These are phyloP conservation scores for Dromiciops gliroides DNA, from an alignment of 2,113 vertebrate species.

Conservation along the genomic window DNA sequence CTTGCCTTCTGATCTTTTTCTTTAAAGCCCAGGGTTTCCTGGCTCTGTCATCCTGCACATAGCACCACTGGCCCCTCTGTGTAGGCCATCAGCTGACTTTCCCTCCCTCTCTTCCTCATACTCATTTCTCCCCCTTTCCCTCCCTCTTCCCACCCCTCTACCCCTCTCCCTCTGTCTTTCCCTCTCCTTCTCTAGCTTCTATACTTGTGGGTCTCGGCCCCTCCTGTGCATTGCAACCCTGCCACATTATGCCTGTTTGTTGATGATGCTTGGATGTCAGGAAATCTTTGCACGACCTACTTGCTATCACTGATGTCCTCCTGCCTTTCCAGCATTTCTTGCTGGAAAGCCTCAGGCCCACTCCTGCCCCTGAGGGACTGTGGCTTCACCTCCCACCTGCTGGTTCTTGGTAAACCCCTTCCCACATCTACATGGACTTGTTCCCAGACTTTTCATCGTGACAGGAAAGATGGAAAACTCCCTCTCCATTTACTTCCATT, in stretches of 20 bases:
- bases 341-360: not conserved
- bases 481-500: not conserved
- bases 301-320: not conserved
- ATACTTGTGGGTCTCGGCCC: not conserved
- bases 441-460: not conserved
- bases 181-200: not conserved
- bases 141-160: no score
- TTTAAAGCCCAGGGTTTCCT: not conserved
- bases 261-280: not conserved
- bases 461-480: not conserved
- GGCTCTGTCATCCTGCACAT: not conserved
- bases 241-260: not conserved
- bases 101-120: not conserved
- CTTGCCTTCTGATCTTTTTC: not conserved
- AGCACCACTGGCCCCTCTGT: not conserved
- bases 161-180: not conserved
- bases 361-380: not conserved
- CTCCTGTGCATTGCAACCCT: not conserved
- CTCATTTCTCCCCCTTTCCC: not conserved
- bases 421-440: not conserved
- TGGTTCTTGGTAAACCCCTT: not conserved
- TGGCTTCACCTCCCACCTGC: not conserved
- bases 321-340: not conserved
- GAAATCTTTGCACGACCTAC: not conserved
- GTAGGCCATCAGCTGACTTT: not conserved